Base-by-base conservation (phyloP, 1,140 invertebrate genomes). In the Macrobrachium nipponense region DNA sequence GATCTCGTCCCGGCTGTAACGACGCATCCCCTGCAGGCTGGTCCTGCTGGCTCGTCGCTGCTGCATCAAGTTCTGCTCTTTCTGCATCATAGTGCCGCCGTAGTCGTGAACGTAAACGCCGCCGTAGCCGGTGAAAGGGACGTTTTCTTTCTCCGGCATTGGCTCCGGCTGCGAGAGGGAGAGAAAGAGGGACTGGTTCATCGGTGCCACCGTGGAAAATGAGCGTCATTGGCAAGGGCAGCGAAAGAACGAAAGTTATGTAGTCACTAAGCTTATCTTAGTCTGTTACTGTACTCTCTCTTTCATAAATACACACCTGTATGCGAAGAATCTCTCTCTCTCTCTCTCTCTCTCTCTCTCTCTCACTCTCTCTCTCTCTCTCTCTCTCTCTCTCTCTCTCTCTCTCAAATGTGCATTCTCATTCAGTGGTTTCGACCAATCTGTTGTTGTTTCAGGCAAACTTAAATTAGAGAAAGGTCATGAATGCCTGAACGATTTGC, bases 31-130 rank as follows among this genome's bases (percentile, higher is more conserved):
- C 23, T 70, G 62, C 23, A 87, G 73, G 68, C 77, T 87, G 75
- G 51, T 64, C 18, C 81, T 68, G 36, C 80, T 82, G n/a, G 80
- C 20, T 15, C 81, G 80, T 27, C 86, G 73, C 62, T 87, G 86
- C 68, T 79, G 77, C 59, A 87, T 51, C n/a, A 87, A n/a, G 68
- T 36, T 59, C 77, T 79, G 75, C 59, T 87, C 89, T 43, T 89
- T 90, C 72, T 89, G 89, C 44, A 87, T 83, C 89, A 90, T 89
- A 60, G 85, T 77, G 86, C 89, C 89, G 15, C 90, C 89, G 78
- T 90, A 89, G 58, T 90, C 90, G 66, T 89, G 89, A 27, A 87
- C 88, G 62, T 87, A 88, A 44, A 87, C 82, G 77, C 89, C 68
- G 86, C 90, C 75, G 81, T 89, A 68, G 51, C 87, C 75, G 61